Conservation (phyloP, 2,888 invertebrate genomes). For the Ectemnius lituratus region DNA sequence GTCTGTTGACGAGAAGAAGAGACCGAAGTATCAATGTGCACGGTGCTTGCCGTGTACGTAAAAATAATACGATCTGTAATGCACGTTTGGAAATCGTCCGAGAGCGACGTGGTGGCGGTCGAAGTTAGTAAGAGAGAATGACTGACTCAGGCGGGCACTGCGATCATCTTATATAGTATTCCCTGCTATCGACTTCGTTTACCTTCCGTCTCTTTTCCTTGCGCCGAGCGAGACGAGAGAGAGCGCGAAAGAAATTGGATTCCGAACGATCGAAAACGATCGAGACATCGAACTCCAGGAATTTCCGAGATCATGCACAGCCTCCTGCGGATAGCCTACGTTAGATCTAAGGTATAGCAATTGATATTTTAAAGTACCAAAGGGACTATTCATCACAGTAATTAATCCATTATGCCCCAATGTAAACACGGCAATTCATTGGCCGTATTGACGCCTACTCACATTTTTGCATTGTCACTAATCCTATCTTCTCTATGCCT, state of each 20-base stretch:
- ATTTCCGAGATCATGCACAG: too few species aligned
- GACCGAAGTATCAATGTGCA: not conserved
- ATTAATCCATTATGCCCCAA: too few species aligned
- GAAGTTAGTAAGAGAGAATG: slow-evolving; percentile 65
- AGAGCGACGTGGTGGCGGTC: slow-evolving; percentile 51
- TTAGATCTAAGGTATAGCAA: too few species aligned
- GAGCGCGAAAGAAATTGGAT: slow-evolving; percentile 37
- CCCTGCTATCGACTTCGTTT: slow-evolving; percentile 51
- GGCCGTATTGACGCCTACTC: too few species aligned
- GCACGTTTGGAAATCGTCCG: slow-evolving; percentile 34
- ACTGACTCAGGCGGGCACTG: slow-evolving; percentile 64
- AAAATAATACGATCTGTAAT: slow-evolving; percentile 25
- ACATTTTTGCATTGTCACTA: too few species aligned
- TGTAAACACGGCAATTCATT: too few species aligned
- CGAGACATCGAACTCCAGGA: too few species aligned
- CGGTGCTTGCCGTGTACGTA: slow-evolving; percentile 14
- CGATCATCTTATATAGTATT: slow-evolving; percentile 73
- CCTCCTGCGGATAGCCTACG: too few species aligned
- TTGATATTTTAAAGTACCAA: too few species aligned
- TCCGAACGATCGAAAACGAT: not conserved
- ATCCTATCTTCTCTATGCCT: too few species aligned
- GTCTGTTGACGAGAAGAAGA: slow-evolving; percentile 1
- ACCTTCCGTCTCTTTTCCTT: slow-evolving; percentile 47
- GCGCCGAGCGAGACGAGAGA: slow-evolving; percentile 23
- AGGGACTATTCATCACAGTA: too few species aligned